Base-by-base conservation (phyloP, 2,113 vertebrate species). In the Glaucidium brasilianum region DNA sequence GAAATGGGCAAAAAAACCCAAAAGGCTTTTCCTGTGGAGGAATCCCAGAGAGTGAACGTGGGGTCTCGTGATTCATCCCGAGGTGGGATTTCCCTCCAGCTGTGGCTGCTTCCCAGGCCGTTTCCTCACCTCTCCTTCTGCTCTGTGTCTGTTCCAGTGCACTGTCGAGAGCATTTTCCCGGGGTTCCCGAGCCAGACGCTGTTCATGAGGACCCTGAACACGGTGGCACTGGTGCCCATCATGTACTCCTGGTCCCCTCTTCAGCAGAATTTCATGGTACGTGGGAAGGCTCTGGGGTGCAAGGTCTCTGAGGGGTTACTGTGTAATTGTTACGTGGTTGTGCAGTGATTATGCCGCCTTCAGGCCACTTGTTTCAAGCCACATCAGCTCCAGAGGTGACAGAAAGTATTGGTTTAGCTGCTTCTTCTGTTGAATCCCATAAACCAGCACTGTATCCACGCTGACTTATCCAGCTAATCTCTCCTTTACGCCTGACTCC, bases 261-360 rank as follows among this genome's bases (percentile, higher is more conserved):
- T 99, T 86, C 99, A 99, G 98, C 99, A 99, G 98, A 99, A 99
- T 97, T 99, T 99, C 96, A 99, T 99, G 99, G 99, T 99, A 98
- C 1, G 98, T 97, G 19, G 66, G 52, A 85, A 68, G 45, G 53
- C n/a, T 37, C 37, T 35, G 15, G 35, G 34, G 19, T 0, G 0
- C 2, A 3, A 59, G 68, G 30, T 55, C 50, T 74, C 10, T 10
- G 26, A 34, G 37, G 1, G 1, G 22, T 62, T 20, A 9, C 11
- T 12, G 11, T 49, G 5, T 27, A 12, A 19, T 18, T 25, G 20
- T 66, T 79, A 8, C 2, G 0, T 11, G 52, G 29, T 0, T 75
- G 52, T 68, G 74, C 52, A 37, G 32, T 13, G 52, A 13, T 64
- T 47, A 5, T 11, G 12, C 8, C 9, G 39, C 45, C 53, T 50